A percentile compares a stretch with the other conserved stretches of the same genome.
Conservation (phyloP, 2,888 invertebrate species). For the Aproaerema taeniolella region DNA sequence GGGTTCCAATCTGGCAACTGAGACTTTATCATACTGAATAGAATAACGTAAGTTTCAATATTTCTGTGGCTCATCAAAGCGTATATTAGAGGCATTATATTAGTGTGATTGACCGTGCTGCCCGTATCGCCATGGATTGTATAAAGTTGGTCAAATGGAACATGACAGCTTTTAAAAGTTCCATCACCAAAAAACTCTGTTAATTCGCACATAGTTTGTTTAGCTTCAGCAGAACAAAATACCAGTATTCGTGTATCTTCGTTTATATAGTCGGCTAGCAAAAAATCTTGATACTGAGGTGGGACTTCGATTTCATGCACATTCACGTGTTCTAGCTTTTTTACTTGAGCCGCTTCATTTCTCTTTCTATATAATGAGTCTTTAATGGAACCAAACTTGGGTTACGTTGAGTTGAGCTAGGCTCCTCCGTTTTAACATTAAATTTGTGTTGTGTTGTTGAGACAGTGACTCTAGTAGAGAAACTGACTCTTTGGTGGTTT, state of each 20-base stretch:
- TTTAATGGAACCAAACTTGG: background rate
- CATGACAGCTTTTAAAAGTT: constrained; percentile 4
- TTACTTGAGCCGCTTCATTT: constrained; percentile 1
- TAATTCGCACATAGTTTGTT: background rate
- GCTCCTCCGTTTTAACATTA: too few species aligned
- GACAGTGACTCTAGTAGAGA: too few species aligned
- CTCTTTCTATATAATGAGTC: background rate
- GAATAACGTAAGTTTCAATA: constrained; percentile 1
- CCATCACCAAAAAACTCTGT: constrained; percentile 4
- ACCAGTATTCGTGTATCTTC: constrained; percentile 2
- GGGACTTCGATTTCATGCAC: constrained; percentile 4
- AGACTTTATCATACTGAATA: constrained; percentile 3
- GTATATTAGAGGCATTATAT: constrained; percentile 4
- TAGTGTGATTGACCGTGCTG: background rate
- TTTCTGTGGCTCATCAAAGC: constrained; percentile 4
- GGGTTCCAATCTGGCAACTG: constrained; percentile 6
- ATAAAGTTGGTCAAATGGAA: constrained; percentile 1
- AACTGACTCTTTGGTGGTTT: too few species aligned
- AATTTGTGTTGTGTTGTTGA: too few species aligned
- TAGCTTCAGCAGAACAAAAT: constrained; percentile 1
- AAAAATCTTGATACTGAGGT: background rate
- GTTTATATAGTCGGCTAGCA: constrained; percentile 3
- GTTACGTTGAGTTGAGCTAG: too few species aligned
- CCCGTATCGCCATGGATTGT: constrained; percentile 2
- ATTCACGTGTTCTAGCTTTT: background rate